Evolutionary conservation across 2,888 invertebrate genomes (phyloP).

Genomic region (Sclerodermus sp.): DNA sequence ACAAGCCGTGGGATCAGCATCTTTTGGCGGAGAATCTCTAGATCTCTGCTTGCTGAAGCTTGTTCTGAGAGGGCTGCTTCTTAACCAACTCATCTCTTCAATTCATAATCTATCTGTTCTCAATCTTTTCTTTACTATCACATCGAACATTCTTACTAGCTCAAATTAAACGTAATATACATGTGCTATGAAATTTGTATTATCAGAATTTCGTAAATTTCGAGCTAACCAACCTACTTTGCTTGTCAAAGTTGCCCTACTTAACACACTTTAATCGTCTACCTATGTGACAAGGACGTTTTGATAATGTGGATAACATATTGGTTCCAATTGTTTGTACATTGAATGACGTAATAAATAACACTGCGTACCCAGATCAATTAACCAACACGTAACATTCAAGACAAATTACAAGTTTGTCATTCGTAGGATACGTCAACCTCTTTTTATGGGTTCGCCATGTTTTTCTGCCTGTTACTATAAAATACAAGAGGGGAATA

Average conservation of each 20-base stretch:
- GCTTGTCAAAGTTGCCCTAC: slow-evolving; percentile 22
- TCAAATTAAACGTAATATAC: not conserved
- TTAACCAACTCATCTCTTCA: slow-evolving; percentile 70
- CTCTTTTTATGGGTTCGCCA: too few relatives aligned
- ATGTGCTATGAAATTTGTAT: not conserved
- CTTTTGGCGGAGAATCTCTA: slow-evolving; percentile 68
- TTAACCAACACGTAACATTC: too few relatives aligned
- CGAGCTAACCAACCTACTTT: slow-evolving; percentile 10
- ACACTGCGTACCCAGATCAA: too few relatives aligned
- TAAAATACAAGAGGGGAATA: too few relatives aligned
- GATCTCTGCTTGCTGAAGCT: slow-evolving; percentile 65
- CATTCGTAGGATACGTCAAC: too few relatives aligned
- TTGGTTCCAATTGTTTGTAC: slow-evolving; percentile 1
- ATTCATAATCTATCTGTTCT: not conserved
- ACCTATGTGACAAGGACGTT: slow-evolving; percentile 19
- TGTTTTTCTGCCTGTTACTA: too few relatives aligned
- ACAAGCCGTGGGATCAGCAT: slow-evolving; percentile 86
- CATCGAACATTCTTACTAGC: not conserved
- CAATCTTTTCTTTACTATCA: not conserved
- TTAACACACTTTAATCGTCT: slow-evolving; percentile 15
- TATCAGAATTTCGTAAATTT: slow-evolving; percentile 1
- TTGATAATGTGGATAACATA: slow-evolving; percentile 21
- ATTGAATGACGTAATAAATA: too few relatives aligned
- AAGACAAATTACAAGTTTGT: too few relatives aligned
- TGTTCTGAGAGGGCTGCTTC: slow-evolving; percentile 64